Base-by-base conservation (phyloP, 30 jellyfish, hydroid and myxozoan species). In the Turritopsis dohrnii region DNA sequence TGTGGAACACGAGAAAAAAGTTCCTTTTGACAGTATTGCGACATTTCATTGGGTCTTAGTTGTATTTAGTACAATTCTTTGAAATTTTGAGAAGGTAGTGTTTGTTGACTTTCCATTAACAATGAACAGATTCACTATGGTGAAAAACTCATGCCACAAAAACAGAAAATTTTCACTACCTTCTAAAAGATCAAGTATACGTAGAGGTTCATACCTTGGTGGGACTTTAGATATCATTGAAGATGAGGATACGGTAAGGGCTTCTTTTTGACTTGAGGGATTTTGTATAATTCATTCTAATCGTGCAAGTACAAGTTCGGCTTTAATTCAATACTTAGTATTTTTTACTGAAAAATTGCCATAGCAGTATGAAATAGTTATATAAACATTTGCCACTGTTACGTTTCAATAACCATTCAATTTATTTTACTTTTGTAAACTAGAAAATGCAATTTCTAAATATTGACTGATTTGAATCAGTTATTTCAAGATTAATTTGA, bases 111-210 rank as follows among this genome's bases (percentile, higher is more conserved):
- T 41, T 41, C 13, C 60, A 41, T 41, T 3, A 41, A 41, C 9
- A 3, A 41, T 41, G 60, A 41, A 41, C 60, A 41, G 60, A 13
- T 3, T 41, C 5, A 13, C 60, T 41, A 41, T 13, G 13, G 60
- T 41, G 60, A 41, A 41, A 41, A 41, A 41, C 13, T 13, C 60
- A 41, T 41, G 60, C 13, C 28, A 69, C 77, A 69, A 69, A 19
- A 69, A 16, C 16, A 69, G 77, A 69, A 69, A 69, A 69, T 69
- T 69, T 69, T 69, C 77, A 69, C 9, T 69, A 27, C 77, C 77
- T 7, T n/a, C 77, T 7, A 69, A 69, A 69, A 23, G 77, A 0
- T 23, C 77, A n/a, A 27, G 28, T 23, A 23, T 69, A n/a, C 77
- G 77, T 69, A 23, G 77, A 23, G 77, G 77, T 69, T 69, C 77